Percentiles rank a stretch among this genome's conserved stretches.
These are phyloP conservation scores for Synergus japonicus DNA, from an alignment of 2,888 invertebrate genomes.

Conservation along the genomic window DNA sequence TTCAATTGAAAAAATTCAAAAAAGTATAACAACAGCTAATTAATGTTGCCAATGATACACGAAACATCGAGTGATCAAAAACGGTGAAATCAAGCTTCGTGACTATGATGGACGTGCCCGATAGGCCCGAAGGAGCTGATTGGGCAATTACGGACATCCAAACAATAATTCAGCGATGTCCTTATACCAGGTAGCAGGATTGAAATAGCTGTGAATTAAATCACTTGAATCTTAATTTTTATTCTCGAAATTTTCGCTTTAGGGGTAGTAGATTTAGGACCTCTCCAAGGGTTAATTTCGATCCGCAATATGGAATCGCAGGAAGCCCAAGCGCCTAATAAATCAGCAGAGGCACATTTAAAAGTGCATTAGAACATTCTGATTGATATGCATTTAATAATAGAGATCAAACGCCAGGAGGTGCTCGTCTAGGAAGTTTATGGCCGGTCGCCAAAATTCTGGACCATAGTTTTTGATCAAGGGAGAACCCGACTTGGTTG, in stretches of 20 bases:
- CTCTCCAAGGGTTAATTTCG: constrained; percentile 17
- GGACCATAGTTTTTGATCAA: constrained; percentile 44
- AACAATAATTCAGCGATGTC: constrained; percentile 36
- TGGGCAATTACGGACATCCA: constrained; percentile 56
- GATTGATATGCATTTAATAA: constrained; percentile 76
- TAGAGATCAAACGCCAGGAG: constrained; percentile 64
- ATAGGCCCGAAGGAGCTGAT: constrained; percentile 57
- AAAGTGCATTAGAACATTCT: constrained; percentile 71
- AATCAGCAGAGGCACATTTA: constrained; percentile 71
- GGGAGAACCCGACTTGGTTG: constrained; percentile 47
- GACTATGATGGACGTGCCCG: constrained; percentile 65
- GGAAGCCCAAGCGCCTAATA: constrained; percentile 64
- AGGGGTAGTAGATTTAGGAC: not conserved
- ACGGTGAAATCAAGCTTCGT: constrained; percentile 58
- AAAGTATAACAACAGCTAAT: not conserved
- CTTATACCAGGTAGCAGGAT: constrained; percentile 23
- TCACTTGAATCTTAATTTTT: not conserved
- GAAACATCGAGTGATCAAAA: constrained; percentile 8
- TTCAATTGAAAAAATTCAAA: not conserved
- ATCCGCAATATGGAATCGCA: constrained; percentile 55
- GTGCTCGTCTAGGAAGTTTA: constrained; percentile 55
- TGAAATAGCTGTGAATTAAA: not conserved
- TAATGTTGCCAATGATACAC: not conserved
- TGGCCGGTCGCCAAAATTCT: constrained; percentile 51
- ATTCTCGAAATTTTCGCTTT: not conserved